A percentile compares a stretch with the other conserved stretches of the same genome.
Conservation (phyloP, 2,113 vertebrate genomes). For the Leucopternis melanops region DNA sequence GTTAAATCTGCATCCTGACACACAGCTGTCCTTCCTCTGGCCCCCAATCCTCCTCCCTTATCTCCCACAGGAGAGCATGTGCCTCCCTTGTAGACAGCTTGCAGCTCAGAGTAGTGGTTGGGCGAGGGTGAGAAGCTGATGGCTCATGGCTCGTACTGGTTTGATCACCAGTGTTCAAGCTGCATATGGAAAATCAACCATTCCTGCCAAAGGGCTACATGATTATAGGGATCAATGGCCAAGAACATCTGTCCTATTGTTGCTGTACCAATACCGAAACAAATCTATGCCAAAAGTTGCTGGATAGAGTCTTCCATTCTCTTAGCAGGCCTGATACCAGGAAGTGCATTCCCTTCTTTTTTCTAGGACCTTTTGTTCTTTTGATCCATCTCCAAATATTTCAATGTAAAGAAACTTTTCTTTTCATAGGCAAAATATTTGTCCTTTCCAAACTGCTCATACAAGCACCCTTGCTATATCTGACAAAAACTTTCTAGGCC, state of each 20-base stretch:
- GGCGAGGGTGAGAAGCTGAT: background rate
- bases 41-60: background rate
- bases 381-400: background rate
- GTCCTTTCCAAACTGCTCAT: background rate
- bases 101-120: background rate
- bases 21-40: background rate
- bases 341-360: background rate
- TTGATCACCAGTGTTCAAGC: background rate
- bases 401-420: background rate
- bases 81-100: background rate
- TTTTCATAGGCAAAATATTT: background rate
- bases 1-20: background rate
- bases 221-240: background rate
- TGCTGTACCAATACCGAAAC: background rate
- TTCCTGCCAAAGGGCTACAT: background rate
- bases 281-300: background rate
- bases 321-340: background rate
- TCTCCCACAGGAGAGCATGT: background rate
- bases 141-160: accelerated
- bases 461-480: background rate
- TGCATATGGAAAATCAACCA: background rate
- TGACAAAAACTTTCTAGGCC: background rate
- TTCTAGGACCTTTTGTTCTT: background rate
- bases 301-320: background rate
- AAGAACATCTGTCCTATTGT: background rate